Base-by-base conservation (phyloP, 2,113 vertebrate genomes). In the Ascaphus truei region DNA sequence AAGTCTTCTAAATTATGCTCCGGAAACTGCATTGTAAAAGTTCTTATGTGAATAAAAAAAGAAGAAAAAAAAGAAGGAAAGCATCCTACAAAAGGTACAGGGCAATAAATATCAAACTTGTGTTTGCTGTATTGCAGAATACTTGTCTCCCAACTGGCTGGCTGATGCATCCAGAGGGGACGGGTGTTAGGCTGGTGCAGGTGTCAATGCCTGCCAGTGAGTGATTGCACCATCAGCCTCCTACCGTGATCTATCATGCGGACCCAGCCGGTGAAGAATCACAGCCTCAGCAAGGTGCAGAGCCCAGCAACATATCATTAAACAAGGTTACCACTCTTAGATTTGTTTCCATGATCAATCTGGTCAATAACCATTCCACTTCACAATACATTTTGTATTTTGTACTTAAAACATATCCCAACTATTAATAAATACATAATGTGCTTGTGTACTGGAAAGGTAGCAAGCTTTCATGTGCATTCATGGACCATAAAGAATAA, bases 161-260 rank as follows among this genome's bases (percentile, higher is more conserved):
- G 88, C 85, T 79, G 85, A 77, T 80, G 57, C 64, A 80, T 89
- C 90, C 88, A 65, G 83, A 80, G 82, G 92, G 92, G 92, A 92
- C 89, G 77, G 85, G 91, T 91, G 93, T 91, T 92, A 91, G 86
- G 82, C 85, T 80, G 87, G 89, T 88, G 92, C 88, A 92, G 88
- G 89, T 92, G 90, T 88, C 84, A 76, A 77, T 80, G 84, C 74
- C 77, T 81, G 90, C 90, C 86, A 80, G 89, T 98, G 96, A 99
- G 92, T 97, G 96, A 99, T 98, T 88, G 94, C 84, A 81, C 95
- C 94, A 94, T 95, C 95, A 96, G 91, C 88, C 89, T 87, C 91
- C 92, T 85, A 88, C 90, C 86, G 88, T 91, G 92, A 98, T 98
- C 94, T 93, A 97, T 98, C 96, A 98, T 89, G 91, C 87, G 81